These are phyloP conservation scores for Gobius niger DNA, from an alignment of 2,113 vertebrate species.

Conservation along the genomic window DNA sequence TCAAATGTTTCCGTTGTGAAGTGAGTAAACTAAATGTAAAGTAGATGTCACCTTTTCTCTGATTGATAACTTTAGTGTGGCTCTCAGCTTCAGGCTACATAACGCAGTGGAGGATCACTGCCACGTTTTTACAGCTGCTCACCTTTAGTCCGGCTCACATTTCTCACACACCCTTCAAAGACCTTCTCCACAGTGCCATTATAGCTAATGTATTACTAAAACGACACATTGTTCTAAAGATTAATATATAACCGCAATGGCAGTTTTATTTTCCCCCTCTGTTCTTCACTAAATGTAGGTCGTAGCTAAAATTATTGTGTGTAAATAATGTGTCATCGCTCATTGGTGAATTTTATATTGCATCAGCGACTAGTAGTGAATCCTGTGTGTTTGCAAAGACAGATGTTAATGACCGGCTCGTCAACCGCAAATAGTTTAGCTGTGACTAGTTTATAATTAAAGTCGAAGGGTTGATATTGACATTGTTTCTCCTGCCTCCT, in stretches of 20 bases:
- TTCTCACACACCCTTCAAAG: slow-evolving; percentile 7
- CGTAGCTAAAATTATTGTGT: too few relatives aligned
- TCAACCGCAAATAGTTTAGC: too few relatives aligned
- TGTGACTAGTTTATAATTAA: too few relatives aligned
- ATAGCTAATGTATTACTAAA: neutral
- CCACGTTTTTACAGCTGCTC: slow-evolving; percentile 13
- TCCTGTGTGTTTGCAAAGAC: too few relatives aligned
- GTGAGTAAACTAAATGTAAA: neutral
- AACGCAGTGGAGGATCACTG: neutral
- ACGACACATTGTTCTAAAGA: neutral
- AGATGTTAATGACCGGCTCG: too few relatives aligned
- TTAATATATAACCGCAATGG: neutral
- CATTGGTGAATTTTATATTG: too few relatives aligned
- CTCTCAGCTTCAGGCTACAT: neutral
- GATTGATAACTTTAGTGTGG: neutral
- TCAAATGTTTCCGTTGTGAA: too few relatives aligned
- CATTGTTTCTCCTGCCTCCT: neutral
- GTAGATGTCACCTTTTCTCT: neutral
- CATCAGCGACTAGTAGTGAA: too few relatives aligned
- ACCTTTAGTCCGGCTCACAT: slow-evolving; percentile 14
- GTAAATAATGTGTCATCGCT: too few relatives aligned
- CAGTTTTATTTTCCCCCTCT: too few relatives aligned
- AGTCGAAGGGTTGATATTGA: too few relatives aligned
- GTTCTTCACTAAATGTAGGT: too few relatives aligned
- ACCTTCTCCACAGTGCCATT: neutral